phyloP scores from a whole-genome alignment of 1,140 invertebrate genomes.

The Orchesella cincta region DNA sequence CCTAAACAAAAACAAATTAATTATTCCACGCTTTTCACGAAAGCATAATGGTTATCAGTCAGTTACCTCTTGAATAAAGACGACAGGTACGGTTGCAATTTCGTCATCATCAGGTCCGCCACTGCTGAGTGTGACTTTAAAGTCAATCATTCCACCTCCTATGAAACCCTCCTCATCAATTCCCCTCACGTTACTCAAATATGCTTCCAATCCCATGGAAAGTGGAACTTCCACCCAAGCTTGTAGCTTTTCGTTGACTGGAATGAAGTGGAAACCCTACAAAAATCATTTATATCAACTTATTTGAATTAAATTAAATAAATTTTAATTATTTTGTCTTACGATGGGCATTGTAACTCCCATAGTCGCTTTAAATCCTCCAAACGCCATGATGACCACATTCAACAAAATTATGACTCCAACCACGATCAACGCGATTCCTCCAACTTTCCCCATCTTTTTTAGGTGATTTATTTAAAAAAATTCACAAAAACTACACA shows the following conservation, averaged over 20 bases:
- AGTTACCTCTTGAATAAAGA: conserved; percentile 24
- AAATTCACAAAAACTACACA: not conserved
- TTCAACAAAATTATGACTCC: conserved; percentile 20
- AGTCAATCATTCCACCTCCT: conserved; percentile 29
- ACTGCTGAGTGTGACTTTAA: conserved; percentile 20
- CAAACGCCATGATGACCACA: conserved; percentile 22
- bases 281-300: not conserved
- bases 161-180: conserved; percentile 22
- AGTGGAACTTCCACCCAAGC: conserved; percentile 26
- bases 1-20: conserved; percentile 26
- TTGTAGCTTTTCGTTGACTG: not conserved
- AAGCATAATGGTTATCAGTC: not conserved
- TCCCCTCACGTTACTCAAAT: not conserved
- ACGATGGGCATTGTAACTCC: conserved; percentile 33
- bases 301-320: not conserved
- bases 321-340: not conserved
- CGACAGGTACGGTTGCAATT: conserved; percentile 10
- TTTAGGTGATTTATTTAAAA: not conserved
- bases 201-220: not conserved
- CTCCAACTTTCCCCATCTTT: conserved; percentile 23
- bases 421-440: conserved; percentile 2
- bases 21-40: no score
- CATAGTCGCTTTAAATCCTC: conserved; percentile 34
- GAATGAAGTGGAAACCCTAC: not conserved
- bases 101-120: conserved; percentile 23